Conservation (phyloP, 2,888 invertebrate genomes). For the Villa cingulata region DNA sequence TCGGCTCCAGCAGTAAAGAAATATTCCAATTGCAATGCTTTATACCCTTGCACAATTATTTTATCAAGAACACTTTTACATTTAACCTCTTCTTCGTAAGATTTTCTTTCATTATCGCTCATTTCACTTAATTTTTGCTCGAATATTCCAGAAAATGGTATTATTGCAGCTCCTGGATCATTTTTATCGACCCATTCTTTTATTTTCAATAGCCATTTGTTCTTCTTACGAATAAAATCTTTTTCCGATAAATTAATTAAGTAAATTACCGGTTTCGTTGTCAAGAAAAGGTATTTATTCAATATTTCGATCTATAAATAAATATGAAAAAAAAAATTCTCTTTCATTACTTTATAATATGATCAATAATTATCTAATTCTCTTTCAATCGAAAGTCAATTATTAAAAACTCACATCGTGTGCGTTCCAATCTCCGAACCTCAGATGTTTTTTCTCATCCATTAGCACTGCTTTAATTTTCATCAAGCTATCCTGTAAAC, state of each 20-base stretch:
- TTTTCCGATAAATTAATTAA: constrained; percentile 94
- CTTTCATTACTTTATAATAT: no score
- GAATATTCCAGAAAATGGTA: constrained; percentile 91
- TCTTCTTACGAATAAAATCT: constrained; percentile 96
- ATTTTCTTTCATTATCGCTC: constrained; percentile 59
- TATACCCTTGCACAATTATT: constrained; percentile 95
- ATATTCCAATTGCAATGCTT: constrained; percentile 88
- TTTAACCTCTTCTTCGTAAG: constrained; percentile 69
- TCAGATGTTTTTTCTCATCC: constrained; percentile 83
- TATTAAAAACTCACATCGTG: constrained; percentile 60
- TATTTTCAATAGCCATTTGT: constrained; percentile 91
- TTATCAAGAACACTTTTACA: constrained; percentile 82
- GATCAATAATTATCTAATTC: no score
- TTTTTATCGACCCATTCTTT: constrained; percentile 98
- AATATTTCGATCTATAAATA: constrained; percentile 78
- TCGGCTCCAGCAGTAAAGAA: constrained; percentile 97
- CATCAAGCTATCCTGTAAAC: constrained; percentile 62
- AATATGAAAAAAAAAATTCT: constrained; percentile 6
- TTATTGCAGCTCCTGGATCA: constrained; percentile 84
- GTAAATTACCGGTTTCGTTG: constrained; percentile 95
- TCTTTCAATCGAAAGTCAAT: neutral
- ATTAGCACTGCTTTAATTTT: constrained; percentile 73
- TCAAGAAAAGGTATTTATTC: constrained; percentile 92
- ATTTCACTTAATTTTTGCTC: constrained; percentile 79
- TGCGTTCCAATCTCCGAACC: constrained; percentile 85